These are phyloP conservation scores for Bombus pyrosoma DNA, from an alignment of 1,140 invertebrate genomes.

Conservation along the genomic window DNA sequence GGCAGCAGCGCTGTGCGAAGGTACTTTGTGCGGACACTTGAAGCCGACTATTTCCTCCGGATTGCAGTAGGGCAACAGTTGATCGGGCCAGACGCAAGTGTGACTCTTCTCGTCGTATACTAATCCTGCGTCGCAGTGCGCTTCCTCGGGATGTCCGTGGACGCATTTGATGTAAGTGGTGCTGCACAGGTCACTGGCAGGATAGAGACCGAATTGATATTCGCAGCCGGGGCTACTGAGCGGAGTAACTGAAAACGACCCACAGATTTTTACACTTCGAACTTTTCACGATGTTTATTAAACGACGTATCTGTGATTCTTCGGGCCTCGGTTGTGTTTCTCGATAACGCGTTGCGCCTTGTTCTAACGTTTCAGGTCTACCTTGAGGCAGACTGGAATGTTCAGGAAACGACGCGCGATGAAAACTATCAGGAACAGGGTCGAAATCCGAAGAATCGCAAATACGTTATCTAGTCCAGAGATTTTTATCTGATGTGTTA, in stretches of 20 bases:
- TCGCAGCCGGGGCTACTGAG: constrained; percentile 91
- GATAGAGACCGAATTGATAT: constrained; percentile 94
- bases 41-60: constrained; percentile 93
- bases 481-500: no score
- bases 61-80: constrained; percentile 92
- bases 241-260: constrained; percentile 86
- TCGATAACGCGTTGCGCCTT: no score
- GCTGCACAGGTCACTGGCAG: constrained; percentile 90
- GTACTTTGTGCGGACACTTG: constrained; percentile 92
- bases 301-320: no score
- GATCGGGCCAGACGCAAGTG: constrained; percentile 96
- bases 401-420: no score
- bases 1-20: constrained; percentile 89
- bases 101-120: constrained; percentile 94
- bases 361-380: no score
- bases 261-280: not conserved
- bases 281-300: not conserved
- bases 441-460: no score
- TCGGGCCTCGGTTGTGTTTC: no score
- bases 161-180: constrained; percentile 94
- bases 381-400: no score
- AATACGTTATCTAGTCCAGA: no score
- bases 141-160: constrained; percentile 89
- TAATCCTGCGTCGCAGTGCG: constrained; percentile 92
- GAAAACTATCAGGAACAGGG: no score